Evolutionary conservation across 2,113 vertebrate species (phyloP).

Genomic region (Martes martes): DNA sequence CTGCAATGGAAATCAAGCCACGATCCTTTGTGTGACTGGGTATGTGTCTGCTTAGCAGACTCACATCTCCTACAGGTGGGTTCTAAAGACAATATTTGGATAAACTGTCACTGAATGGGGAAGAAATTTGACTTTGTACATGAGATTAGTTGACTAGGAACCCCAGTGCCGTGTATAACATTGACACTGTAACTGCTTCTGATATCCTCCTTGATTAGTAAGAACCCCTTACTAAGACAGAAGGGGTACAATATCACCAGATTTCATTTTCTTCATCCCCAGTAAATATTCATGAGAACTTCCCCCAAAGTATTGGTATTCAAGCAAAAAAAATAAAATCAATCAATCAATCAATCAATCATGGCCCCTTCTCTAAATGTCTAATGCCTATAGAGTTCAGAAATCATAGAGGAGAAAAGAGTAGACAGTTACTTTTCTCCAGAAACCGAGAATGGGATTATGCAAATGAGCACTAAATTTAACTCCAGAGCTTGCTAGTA

Average conservation of each 20-base stretch:
- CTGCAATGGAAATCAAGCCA: background rate
- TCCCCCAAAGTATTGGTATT: background rate
- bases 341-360: no score
- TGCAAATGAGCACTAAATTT: constrained; percentile 10
- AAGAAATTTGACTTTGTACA: background rate
- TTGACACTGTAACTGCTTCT: background rate
- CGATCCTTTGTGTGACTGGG: background rate
- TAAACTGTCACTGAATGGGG: background rate
- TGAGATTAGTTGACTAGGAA: background rate
- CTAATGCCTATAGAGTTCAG: background rate
- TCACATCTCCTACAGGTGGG: background rate
- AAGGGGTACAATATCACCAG: background rate
- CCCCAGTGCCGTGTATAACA: background rate
- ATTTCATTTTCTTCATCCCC: background rate
- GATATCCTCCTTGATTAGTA: background rate
- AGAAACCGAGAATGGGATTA: background rate
- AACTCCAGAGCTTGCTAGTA: constrained; percentile 4
- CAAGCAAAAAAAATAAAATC: background rate
- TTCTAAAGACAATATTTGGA: background rate
- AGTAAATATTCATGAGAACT: background rate
- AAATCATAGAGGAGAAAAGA: background rate
- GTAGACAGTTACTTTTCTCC: background rate
- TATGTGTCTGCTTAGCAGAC: background rate
- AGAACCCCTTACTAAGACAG: background rate
- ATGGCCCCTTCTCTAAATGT: background rate